Conservation (phyloP, 2,113 vertebrate genomes). For the Rhinolophus ferrumequinum region DNA sequence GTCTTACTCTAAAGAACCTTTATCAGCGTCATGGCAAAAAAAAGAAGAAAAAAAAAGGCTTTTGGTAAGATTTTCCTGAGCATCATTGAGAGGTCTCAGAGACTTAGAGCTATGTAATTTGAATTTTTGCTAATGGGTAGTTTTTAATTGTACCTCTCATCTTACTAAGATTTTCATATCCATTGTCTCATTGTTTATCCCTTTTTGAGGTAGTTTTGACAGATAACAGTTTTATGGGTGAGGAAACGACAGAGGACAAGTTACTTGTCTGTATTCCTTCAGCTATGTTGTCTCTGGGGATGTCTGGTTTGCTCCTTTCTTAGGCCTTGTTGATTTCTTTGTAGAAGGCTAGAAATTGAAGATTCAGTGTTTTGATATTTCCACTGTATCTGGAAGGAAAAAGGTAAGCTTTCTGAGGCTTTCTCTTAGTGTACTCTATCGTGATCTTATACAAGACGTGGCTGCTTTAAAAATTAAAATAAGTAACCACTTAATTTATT, state of each 20-base stretch:
- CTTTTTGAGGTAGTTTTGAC: neutral
- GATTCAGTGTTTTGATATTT: conserved; percentile 34
- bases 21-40: neutral
- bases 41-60: neutral
- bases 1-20: neutral
- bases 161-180: neutral
- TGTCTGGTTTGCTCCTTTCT: neutral
- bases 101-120: neutral
- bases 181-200: conserved; percentile 1
- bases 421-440: neutral
- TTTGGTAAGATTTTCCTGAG: conserved; percentile 26
- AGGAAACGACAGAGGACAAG: neutral
- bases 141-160: neutral
- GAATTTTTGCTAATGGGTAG: conserved; percentile 18
- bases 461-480: neutral
- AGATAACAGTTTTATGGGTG: neutral
- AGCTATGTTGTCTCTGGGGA: neutral
- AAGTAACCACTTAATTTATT: neutral
- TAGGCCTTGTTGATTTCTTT: conserved; percentile 24
- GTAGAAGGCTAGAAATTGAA: conserved; percentile 32
- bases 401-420: neutral
- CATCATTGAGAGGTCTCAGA: neutral
- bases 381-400: neutral
- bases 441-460: neutral
- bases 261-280: neutral